Conservation (phyloP, 2,113 vertebrate species). For the Monarcha castaneiventris region DNA sequence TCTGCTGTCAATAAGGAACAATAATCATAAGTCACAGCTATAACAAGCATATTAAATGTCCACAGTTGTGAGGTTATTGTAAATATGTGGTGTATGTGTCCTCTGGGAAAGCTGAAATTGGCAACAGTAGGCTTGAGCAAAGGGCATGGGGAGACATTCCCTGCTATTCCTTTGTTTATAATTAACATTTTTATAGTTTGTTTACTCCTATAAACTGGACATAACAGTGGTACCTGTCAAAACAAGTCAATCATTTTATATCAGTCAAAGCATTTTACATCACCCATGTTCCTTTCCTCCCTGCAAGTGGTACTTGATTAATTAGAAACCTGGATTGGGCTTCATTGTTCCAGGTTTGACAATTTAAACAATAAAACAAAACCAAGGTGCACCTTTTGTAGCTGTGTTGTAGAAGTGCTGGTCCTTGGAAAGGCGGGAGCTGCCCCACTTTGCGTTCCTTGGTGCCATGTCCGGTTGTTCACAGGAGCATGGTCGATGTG, state of each 20-base stretch:
- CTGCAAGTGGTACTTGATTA: background rate
- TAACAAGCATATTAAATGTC: background rate
- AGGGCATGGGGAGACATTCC: background rate
- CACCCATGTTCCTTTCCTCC: background rate
- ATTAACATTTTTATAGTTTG: background rate
- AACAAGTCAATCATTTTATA: background rate
- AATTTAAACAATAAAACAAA: background rate
- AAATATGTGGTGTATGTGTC: background rate
- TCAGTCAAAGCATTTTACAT: background rate
- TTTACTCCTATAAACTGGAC: background rate
- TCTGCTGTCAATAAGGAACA: background rate
- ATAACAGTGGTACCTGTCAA: conserved; percentile 8
- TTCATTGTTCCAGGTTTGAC: background rate
- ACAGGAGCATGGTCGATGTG: background rate
- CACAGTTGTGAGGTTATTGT: background rate
- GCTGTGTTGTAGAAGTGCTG: background rate
- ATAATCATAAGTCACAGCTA: background rate
- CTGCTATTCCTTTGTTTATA: background rate
- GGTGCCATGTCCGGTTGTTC: background rate
- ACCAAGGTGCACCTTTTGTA: background rate
- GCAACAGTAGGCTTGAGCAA: background rate
- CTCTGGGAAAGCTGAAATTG: background rate
- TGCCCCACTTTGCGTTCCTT: background rate
- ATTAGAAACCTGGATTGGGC: background rate
- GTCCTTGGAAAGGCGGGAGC: background rate